phyloP scores from a whole-genome alignment of 1,140 invertebrate genomes.

The Pararge aegeria region DNA sequence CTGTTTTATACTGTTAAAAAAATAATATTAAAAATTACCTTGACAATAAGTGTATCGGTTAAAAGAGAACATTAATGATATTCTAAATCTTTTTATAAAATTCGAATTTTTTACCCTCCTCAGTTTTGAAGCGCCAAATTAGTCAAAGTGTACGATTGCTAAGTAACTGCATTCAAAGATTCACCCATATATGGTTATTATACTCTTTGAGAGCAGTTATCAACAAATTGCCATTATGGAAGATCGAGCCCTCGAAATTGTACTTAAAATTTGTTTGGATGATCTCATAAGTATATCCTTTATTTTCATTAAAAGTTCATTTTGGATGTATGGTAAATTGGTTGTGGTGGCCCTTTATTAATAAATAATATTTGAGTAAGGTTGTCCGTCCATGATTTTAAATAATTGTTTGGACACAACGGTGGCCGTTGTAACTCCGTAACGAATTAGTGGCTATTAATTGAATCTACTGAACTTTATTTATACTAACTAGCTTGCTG shows the following conservation, averaged over 20 bases:
- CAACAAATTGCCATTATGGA: conserved; percentile 15
- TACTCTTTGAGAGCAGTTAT: conserved; percentile 10
- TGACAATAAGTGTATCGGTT: too few relatives aligned
- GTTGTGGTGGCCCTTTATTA: conserved; percentile 34
- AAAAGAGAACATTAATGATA: too few relatives aligned
- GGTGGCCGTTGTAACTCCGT: conserved; percentile 2
- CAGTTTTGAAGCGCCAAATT: background rate
- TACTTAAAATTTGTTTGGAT: conserved; percentile 44
- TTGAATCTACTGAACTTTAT: too few relatives aligned
- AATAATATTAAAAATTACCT: too few relatives aligned
- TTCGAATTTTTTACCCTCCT: too few relatives aligned
- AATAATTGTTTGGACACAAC: background rate
- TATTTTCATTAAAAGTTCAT: conserved; percentile 18
- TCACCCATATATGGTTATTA: background rate
- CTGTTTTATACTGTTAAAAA: too few relatives aligned
- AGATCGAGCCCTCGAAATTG: conserved; percentile 37
- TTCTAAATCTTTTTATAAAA: too few relatives aligned
- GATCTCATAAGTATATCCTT: conserved; percentile 46
- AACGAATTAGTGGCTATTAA: too few relatives aligned
- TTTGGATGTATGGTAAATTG: conserved; percentile 18
- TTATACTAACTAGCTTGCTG: too few relatives aligned
- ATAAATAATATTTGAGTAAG: conserved; percentile 10
- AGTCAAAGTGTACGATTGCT: background rate
- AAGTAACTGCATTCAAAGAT: conserved; percentile 4
- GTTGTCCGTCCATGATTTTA: conserved; percentile 34